Percentiles rank a stretch among this genome's conserved stretches.
Evolutionary conservation across 2,113 vertebrate species (phyloP).

Genomic region (Charadrius vociferus): DNA sequence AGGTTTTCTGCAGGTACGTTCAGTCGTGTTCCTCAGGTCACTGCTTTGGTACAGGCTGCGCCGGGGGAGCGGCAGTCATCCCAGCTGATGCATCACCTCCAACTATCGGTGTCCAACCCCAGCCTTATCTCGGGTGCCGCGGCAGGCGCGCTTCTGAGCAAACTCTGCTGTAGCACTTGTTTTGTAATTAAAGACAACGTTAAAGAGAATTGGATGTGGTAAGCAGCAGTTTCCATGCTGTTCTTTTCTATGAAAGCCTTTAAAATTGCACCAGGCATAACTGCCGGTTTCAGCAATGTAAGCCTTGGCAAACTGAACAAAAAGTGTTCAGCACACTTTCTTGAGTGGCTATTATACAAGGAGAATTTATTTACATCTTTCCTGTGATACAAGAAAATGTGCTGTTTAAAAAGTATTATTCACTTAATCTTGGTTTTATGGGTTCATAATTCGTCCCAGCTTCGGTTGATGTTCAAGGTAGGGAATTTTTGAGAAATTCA

Average conservation of each 20-base stretch:
- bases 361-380: not conserved
- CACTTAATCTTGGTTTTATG: not conserved
- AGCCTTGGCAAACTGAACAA: not conserved
- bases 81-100: not conserved
- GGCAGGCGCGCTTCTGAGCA: not conserved
- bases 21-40: not conserved
- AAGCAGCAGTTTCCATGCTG: not conserved
- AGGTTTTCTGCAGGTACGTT: not conserved
- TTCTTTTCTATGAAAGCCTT: not conserved
- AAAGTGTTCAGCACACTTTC: not conserved
- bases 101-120: not conserved
- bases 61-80: not conserved
- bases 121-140: rapidly evolving
- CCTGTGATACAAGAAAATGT: not conserved
- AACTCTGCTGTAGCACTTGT: not conserved
- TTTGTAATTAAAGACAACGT: not conserved
- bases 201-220: no score
- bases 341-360: not conserved
- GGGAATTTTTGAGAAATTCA: not conserved
- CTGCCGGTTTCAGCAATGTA: not conserved
- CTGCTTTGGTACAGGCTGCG: not conserved
- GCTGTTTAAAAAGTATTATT: not conserved
- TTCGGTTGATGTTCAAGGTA: rapidly evolving
- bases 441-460: not conserved
- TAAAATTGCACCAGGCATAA: not conserved